Evolutionary conservation across 2,797 vertebrate species (phyloP), one percentile per base, ranked within the genome.

Genomic region (Macropus fuliginosus): DNA sequence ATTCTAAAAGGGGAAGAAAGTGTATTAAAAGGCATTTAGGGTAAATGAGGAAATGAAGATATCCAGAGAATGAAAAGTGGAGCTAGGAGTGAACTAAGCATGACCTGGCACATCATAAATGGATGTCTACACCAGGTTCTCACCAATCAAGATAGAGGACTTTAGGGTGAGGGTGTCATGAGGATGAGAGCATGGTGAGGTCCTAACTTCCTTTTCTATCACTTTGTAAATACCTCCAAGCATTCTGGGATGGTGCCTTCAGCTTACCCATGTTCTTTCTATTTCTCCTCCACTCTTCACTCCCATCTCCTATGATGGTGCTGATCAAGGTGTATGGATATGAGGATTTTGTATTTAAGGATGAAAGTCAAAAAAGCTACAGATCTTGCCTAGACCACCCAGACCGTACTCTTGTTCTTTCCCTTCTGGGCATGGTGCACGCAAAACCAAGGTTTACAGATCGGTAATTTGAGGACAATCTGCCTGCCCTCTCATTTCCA

Each of bases 401-500:
- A 52, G 4, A 0, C 0, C 0, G 52, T 27, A 40, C 74, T 27
- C 27, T 81, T 81, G 74, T 46, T 81, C 9, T 56, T 27, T 1
- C 54, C 29, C 9, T 14, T 74, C 54, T 40, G 16, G 93, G 55
- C 11, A 0, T 21, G 0, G 8, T 57, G 93, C 21, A 27, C 16
- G 3, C 13, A 87, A 50, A 87, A 27, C 50, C 74, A 81, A 46
- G 40, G 21, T 81, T 8, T 81, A 46, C 74, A 46, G 21, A 81
- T 81, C 74, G 46, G 87, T 91, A 59, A 74, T 34, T 91, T 90
- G 91, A 92, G 50, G n/a, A 55, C 56, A 24, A 34, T 93, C 52
- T 87, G 18, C 28, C 18, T 0, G n/a, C 91, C 1, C 50, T 96
- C 92, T 46, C 74, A 93, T 94, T 93, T 92, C 92, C 54, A 92